These are phyloP conservation scores for Helicoverpa armigera DNA, from an alignment of 1,140 invertebrate genomes.

Conservation along the genomic window DNA sequence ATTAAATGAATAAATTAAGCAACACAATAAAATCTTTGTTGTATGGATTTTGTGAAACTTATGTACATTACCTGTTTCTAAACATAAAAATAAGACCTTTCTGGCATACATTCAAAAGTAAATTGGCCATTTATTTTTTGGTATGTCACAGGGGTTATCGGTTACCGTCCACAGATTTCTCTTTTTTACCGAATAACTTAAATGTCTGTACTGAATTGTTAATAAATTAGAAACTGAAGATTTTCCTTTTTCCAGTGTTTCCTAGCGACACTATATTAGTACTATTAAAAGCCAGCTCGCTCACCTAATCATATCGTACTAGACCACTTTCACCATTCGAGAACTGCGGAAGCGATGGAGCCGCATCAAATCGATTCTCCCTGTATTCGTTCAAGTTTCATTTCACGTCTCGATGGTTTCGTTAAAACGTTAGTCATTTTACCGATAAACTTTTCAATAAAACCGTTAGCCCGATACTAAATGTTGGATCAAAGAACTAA, in stretches of 20 bases:
- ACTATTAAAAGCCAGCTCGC: not conserved
- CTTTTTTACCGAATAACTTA: not conserved
- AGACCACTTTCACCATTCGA: slow-evolving; percentile 54
- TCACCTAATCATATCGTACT: slow-evolving; percentile 48
- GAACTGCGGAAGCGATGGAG: slow-evolving; percentile 50
- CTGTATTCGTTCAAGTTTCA: slow-evolving; percentile 45
- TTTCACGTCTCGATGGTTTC: slow-evolving; percentile 57
- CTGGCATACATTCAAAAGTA: too few relatives aligned
- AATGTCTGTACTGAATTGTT: not conserved
- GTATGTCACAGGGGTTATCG: too few relatives aligned
- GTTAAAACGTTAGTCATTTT: slow-evolving; percentile 47
- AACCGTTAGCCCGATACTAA: slow-evolving; percentile 29
- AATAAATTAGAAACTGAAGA: not conserved
- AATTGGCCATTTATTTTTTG: too few relatives aligned
- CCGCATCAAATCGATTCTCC: slow-evolving; percentile 54
- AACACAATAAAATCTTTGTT: not conserved
- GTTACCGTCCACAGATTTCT: not conserved
- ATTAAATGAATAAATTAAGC: not conserved
- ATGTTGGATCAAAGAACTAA: not conserved
- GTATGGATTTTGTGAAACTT: too few relatives aligned
- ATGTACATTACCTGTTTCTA: too few relatives aligned
- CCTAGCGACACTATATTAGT: not conserved
- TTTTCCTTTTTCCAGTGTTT: not conserved
- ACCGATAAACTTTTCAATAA: slow-evolving; percentile 37
- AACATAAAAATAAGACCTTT: too few relatives aligned